phyloP scores from a whole-genome alignment of 2,888 invertebrate genomes.

The Melinaea menophilus region DNA sequence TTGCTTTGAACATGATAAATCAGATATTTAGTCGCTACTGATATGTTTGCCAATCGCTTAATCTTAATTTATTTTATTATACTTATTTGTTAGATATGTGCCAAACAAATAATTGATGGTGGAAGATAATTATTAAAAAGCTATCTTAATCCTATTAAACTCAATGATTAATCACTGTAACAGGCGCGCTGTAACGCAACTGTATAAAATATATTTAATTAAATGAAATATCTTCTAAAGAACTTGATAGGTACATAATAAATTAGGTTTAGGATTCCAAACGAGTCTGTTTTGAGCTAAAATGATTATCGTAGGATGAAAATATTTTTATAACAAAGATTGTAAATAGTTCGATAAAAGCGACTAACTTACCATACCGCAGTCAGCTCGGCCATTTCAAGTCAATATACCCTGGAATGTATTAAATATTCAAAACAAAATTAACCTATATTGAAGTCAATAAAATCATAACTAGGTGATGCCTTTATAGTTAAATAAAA shows the following conservation, averaged over 20 bases:
- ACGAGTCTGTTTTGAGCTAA: constrained; percentile 8
- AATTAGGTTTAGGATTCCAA: too few species aligned
- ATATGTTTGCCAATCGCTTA: too few species aligned
- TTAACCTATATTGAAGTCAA: constrained; percentile 10
- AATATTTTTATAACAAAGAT: constrained; percentile 33
- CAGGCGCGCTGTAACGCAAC: too few species aligned
- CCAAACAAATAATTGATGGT: neutral
- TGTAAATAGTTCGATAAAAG: constrained; percentile 40
- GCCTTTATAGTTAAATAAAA: too few species aligned
- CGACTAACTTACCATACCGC: constrained; percentile 50
- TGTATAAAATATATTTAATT: too few species aligned
- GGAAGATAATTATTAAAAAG: neutral
- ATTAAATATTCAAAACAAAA: constrained; percentile 9
- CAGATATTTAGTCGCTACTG: too few species aligned
- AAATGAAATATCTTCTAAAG: too few species aligned
- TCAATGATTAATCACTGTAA: neutral
- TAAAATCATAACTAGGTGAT: too few species aligned
- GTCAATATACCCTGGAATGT: constrained; percentile 34
- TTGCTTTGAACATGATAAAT: too few species aligned
- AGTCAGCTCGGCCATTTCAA: constrained; percentile 60
- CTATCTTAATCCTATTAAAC: constrained; percentile 4
- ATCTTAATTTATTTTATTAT: too few species aligned
- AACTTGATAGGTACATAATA: too few species aligned
- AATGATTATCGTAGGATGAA: constrained; percentile 28
- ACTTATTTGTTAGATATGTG: neutral